Evolutionary conservation across 1,140 invertebrate species (phyloP).

Genomic region (Cardiocondyla obscurior): DNA sequence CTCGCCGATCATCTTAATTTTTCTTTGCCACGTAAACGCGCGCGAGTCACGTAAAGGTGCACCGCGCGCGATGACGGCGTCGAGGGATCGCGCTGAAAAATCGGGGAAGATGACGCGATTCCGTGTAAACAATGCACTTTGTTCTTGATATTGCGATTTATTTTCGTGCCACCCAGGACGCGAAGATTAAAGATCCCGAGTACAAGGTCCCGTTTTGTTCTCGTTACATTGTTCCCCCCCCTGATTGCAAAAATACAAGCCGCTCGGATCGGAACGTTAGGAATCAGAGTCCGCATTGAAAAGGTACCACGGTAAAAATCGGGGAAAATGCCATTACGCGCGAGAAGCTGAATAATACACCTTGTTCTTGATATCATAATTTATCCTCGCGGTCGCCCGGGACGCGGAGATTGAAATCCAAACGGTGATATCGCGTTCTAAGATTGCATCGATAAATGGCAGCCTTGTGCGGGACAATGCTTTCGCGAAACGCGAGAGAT

Average conservation of each 20-base stretch:
- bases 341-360: not conserved
- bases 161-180: conserved; percentile 25
- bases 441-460: conserved; percentile 33
- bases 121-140: conserved; percentile 12
- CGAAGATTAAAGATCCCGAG: not conserved
- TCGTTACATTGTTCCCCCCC: conserved; percentile 11
- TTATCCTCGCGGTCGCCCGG: not conserved
- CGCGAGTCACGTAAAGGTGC: conserved; percentile 31
- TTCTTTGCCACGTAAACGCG: not conserved
- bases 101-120: conserved; percentile 22
- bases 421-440: conserved; percentile 18
- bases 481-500: conserved; percentile 9
- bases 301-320: conserved; percentile 9
- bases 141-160: conserved; percentile 28
- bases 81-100: not conserved
- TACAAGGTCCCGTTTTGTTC: conserved; percentile 18
- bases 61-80: not conserved
- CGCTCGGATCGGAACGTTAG: not conserved
- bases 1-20: conserved; percentile 22
- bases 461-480: not conserved
- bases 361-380: conserved; percentile 32
- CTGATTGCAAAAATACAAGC: not conserved
- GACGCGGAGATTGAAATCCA: conserved; percentile 7
- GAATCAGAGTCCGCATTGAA: not conserved
- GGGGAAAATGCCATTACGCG: not conserved